A percentile compares a stretch with the other conserved stretches of the same genome.
These are phyloP conservation scores for Botia almorhae DNA, from an alignment of 2,797 vertebrate genomes.

Conservation along the genomic window DNA sequence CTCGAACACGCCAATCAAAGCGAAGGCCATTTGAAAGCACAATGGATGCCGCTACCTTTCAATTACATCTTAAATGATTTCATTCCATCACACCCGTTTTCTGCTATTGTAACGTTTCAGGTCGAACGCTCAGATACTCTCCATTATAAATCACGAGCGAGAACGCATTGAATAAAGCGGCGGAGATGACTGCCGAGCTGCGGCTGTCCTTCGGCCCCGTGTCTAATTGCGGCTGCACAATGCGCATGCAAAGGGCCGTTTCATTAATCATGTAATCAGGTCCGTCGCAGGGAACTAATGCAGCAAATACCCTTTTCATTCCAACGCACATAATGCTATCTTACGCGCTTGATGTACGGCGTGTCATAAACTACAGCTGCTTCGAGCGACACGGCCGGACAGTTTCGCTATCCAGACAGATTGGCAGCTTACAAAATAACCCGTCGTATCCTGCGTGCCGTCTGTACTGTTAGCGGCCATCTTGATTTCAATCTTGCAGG, in stretches of 20 bases:
- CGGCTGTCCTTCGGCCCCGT: constrained; percentile 87
- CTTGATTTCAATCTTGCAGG: too few species aligned
- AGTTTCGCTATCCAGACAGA: constrained; percentile 88
- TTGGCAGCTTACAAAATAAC: constrained; percentile 86
- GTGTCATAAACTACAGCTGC: constrained; percentile 99
- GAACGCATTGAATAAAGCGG: constrained; percentile 78
- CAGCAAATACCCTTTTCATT: constrained; percentile 99
- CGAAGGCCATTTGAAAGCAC: constrained; percentile 84
- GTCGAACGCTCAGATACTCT: constrained; percentile 89
- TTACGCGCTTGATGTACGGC: constrained; percentile 98
- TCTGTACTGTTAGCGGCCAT: constrained; percentile 44
- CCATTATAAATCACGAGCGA: constrained; percentile 96
- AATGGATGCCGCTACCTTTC: constrained; percentile 86
- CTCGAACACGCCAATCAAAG: constrained; percentile 93
- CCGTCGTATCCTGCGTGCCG: constrained; percentile 64
- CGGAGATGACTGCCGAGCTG: constrained; percentile 70
- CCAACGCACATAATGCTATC: constrained; percentile 98
- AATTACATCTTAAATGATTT: constrained; percentile 90
- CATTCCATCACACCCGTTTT: constrained; percentile 73
- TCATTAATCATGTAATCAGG: constrained; percentile 99
- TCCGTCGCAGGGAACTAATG: constrained; percentile 99
- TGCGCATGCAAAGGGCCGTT: constrained; percentile 97
- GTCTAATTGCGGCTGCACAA: constrained; percentile 99
- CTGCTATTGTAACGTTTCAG: constrained; percentile 88
- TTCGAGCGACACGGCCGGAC: constrained; percentile 85